Evolutionary conservation across 2,797 vertebrate genomes (phyloP).

Genomic region (Benthosema pterotum): DNA sequence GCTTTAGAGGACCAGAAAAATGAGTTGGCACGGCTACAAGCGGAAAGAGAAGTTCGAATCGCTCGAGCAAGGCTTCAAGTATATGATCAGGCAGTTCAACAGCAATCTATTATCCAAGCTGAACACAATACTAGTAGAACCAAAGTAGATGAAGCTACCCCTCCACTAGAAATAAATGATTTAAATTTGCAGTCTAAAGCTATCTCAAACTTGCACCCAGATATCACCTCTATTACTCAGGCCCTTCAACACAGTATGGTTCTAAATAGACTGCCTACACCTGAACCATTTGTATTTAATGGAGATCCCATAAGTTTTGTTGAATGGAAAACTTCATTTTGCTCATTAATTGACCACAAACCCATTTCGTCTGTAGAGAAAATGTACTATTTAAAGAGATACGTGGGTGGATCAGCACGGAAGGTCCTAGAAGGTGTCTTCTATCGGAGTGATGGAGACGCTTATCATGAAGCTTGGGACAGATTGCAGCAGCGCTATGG

Average conservation of each 20-base stretch:
- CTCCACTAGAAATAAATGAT: too few species aligned
- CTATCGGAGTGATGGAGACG: too few species aligned
- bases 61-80: slow-evolving; percentile 14
- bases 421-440: too few species aligned
- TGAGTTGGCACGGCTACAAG: slow-evolving; percentile 17
- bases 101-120: too few species aligned
- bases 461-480: too few species aligned
- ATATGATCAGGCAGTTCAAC: not conserved
- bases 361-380: not conserved
- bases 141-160: not conserved
- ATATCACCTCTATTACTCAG: slow-evolving; percentile 8
- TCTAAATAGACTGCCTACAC: slow-evolving; percentile 12
- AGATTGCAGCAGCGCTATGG: too few species aligned
- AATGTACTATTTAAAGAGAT: slow-evolving; percentile 4
- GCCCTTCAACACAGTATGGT: slow-evolving; percentile 13
- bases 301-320: too few species aligned
- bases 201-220: not conserved
- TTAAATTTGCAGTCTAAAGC: too few species aligned
- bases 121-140: too few species aligned
- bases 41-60: slow-evolving; percentile 15
- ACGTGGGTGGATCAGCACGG: too few species aligned
- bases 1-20: slow-evolving; percentile 25
- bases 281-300: slow-evolving; percentile 1
- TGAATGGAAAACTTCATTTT: too few species aligned
- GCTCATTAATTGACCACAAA: slow-evolving; percentile 3